Percentiles rank a stretch among this genome's conserved stretches.
These are phyloP conservation scores for Cottus gobio DNA, from an alignment of 2,113 vertebrate species.

Conservation along the genomic window DNA sequence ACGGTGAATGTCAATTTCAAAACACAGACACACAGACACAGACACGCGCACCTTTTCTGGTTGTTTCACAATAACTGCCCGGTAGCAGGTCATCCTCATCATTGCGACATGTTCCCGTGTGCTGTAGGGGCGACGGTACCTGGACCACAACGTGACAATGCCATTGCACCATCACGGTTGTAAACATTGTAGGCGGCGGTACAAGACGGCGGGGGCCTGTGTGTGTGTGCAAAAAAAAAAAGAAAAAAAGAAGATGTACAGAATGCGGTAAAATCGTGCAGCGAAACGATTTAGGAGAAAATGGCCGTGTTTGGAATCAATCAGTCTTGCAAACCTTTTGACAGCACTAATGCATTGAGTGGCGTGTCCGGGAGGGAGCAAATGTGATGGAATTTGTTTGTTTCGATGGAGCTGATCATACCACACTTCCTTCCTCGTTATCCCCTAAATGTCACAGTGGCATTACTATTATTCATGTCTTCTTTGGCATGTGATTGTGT, in stretches of 20 bases:
- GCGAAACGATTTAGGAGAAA: slow-evolving; percentile 2
- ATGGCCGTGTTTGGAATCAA: slow-evolving; percentile 48
- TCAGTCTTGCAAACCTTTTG: neutral
- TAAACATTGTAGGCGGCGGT: slow-evolving; percentile 71
- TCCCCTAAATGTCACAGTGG: slow-evolving; percentile 7
- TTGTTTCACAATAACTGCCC: slow-evolving; percentile 20
- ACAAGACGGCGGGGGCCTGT: slow-evolving; percentile 50
- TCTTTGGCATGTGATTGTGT: neutral
- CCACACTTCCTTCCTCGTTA: slow-evolving; percentile 8
- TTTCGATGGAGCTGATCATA: slow-evolving; percentile 24
- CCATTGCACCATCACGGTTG: slow-evolving; percentile 72
- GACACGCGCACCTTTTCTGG: slow-evolving; percentile 15
- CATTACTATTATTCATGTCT: neutral
- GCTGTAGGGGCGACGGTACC: slow-evolving; percentile 39
- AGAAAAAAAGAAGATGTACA: slow-evolving; percentile 7
- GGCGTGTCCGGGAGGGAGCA: slow-evolving; percentile 8
- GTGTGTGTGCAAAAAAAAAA: neutral
- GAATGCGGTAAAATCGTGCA: slow-evolving; percentile 69
- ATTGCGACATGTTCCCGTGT: slow-evolving; percentile 66
- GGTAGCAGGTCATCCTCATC: slow-evolving; percentile 20
- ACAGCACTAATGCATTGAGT: neutral
- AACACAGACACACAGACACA: slow-evolving; percentile 6
- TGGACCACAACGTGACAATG: slow-evolving; percentile 73
- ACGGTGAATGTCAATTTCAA: slow-evolving; percentile 77
- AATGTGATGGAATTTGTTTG: slow-evolving; percentile 68